These are phyloP conservation scores for Karalla daura DNA, from an alignment of 2,797 vertebrate genomes.

Conservation along the genomic window DNA sequence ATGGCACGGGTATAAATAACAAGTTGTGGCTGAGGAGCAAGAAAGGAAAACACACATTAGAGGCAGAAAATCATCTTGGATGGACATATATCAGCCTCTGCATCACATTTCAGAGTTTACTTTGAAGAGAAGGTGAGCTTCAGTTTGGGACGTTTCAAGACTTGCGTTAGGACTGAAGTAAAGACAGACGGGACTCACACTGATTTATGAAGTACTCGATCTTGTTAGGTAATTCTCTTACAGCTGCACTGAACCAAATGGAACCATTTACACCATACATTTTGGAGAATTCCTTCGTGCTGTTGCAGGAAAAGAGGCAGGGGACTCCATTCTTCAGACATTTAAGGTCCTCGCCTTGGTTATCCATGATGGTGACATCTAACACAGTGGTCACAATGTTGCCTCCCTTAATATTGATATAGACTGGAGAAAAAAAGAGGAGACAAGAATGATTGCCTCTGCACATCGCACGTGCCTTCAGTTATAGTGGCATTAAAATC, in stretches of 20 bases:
- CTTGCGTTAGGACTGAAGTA: too few species aligned
- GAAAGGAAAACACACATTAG: not conserved
- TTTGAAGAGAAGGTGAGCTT: not conserved
- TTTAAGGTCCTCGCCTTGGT: fast-evolving
- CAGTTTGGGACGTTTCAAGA: too few species aligned
- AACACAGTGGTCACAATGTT: fast-evolving
- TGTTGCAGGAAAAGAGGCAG: not conserved
- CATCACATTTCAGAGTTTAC: not conserved
- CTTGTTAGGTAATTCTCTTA: too few species aligned
- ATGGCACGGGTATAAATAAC: fast-evolving
- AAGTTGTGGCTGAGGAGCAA: not conserved
- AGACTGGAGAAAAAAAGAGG: conserved; percentile 38
- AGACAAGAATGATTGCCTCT: not conserved
- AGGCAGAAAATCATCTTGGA: not conserved
- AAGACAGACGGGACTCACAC: too few species aligned
- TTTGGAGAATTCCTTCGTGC: fast-evolving
- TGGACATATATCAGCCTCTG: not conserved
- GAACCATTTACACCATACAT: too few species aligned
- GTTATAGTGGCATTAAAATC: not conserved
- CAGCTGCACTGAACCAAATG: fast-evolving
- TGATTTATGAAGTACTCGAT: too few species aligned
- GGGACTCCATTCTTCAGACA: fast-evolving
- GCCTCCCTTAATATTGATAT: conserved; percentile 10
- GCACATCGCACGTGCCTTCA: not conserved
- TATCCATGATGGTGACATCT: fast-evolving